These are phyloP conservation scores for Aldrovandia affinis DNA, from an alignment of 2,797 vertebrate genomes.

Conservation along the genomic window DNA sequence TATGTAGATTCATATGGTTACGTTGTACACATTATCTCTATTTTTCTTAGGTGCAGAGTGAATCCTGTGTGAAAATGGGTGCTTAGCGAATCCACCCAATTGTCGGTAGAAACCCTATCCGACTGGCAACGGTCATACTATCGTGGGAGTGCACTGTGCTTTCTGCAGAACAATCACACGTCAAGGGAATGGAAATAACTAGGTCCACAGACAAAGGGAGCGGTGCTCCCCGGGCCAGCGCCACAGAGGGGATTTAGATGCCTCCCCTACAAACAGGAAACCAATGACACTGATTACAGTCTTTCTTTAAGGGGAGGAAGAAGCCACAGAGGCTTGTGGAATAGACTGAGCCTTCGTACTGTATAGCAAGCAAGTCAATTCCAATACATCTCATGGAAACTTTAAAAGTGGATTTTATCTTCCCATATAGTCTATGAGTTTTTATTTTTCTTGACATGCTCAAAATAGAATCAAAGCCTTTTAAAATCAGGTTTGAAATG, in stretches of 20 bases:
- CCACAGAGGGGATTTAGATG: background rate
- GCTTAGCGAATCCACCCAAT: background rate
- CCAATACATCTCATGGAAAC: background rate
- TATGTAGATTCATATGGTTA: background rate
- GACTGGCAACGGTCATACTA: conserved; percentile 11
- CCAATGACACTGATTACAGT: conserved; percentile 17
- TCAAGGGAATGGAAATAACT: conserved; percentile 4
- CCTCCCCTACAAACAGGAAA: conserved; percentile 14
- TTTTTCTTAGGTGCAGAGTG: background rate
- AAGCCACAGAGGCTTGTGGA: background rate
- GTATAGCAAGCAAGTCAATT: background rate
- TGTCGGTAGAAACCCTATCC: conserved; percentile 8
- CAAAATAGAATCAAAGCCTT: background rate
- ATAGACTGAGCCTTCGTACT: background rate
- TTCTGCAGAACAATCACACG: conserved; percentile 8
- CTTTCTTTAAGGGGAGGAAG: conserved; percentile 16
- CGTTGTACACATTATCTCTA: background rate
- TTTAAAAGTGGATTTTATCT: background rate
- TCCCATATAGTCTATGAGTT: background rate
- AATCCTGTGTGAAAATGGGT: conserved; percentile 2
- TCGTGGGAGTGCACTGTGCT: conserved; percentile 10
- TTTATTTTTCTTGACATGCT: background rate
- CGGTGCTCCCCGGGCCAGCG: conserved; percentile 10
- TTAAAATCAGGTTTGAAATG: background rate
- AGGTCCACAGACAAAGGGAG: conserved; percentile 10